Percentiles rank a stretch among this genome's conserved stretches.
phyloP scores from a whole-genome alignment of 2,888 invertebrate species.

The Nyleta sp. region DNA sequence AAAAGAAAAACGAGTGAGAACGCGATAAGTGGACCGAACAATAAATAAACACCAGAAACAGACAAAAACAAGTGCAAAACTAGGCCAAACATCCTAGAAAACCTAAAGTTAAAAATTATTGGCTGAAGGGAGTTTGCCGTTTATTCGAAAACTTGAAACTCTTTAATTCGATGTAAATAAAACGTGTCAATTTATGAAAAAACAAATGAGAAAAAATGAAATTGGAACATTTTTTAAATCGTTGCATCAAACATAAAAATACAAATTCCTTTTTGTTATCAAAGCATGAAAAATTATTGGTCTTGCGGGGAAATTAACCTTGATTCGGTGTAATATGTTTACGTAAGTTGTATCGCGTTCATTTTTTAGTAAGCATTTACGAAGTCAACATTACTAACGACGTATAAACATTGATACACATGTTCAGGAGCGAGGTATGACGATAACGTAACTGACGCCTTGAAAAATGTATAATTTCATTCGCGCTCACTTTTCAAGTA shows the following conservation, averaged over 20 bases:
- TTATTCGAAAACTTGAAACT: neutral
- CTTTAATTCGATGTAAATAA: neutral
- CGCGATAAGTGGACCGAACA: slow-evolving; percentile 16
- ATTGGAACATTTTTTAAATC: too few species aligned
- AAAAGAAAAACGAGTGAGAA: neutral
- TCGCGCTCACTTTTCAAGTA: slow-evolving; percentile 60
- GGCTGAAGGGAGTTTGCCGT: neutral
- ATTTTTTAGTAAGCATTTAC: slow-evolving; percentile 19
- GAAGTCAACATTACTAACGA: slow-evolving; percentile 27
- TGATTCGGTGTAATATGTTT: neutral
- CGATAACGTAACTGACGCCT: slow-evolving; percentile 36
- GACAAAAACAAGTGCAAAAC: slow-evolving; percentile 1
- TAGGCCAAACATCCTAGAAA: slow-evolving; percentile 18
- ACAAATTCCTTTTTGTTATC: too few species aligned
- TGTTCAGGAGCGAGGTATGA: slow-evolving; percentile 3
- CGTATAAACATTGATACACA: slow-evolving; percentile 21
- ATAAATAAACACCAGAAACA: slow-evolving; percentile 16
- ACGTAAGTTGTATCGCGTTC: slow-evolving; percentile 3
- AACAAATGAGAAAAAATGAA: too few species aligned
- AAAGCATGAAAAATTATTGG: too few species aligned
- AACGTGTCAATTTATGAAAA: too few species aligned
- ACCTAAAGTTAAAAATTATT: slow-evolving; percentile 7
- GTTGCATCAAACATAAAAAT: too few species aligned
- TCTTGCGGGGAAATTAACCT: slow-evolving; percentile 10
- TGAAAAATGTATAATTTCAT: slow-evolving; percentile 57